A percentile compares a stretch with the other conserved stretches of the same genome.
Conservation (phyloP, 2,888 invertebrate species). For the Orthosia incerta region DNA sequence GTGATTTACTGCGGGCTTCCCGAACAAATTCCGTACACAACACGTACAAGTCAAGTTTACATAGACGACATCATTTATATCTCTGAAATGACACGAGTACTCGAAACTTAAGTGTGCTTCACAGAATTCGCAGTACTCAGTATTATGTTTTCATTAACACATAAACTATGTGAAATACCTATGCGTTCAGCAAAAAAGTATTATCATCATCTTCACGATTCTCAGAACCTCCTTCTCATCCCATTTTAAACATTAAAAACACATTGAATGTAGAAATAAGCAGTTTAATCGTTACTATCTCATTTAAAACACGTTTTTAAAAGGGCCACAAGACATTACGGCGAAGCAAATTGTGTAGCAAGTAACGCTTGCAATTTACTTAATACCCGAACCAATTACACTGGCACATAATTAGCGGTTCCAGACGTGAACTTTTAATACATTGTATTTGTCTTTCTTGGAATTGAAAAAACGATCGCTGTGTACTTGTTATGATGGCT, state of each 20-base stretch:
- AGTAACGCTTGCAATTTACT: constrained; percentile 59
- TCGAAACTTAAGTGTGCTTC: constrained; percentile 17
- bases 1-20: constrained; percentile 36
- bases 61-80: constrained; percentile 8
- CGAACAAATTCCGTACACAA: constrained; percentile 20
- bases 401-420: constrained; percentile 62
- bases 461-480: constrained; percentile 44
- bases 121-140: constrained; percentile 20
- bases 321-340: constrained; percentile 37
- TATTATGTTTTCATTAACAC: constrained; percentile 50
- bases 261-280: constrained; percentile 40
- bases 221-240: constrained; percentile 35
- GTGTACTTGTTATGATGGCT: constrained; percentile 15
- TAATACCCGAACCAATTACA: constrained; percentile 57
- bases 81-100: background rate
- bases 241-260: constrained; percentile 41
- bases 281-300: constrained; percentile 37
- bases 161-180: constrained; percentile 23
- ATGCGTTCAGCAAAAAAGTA: constrained; percentile 14
- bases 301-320: constrained; percentile 61
- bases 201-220: constrained; percentile 15
- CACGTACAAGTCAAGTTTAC: constrained; percentile 20
- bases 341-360: constrained; percentile 49
- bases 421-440: constrained; percentile 54
- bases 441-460: constrained; percentile 42